These are phyloP conservation scores for Trichopoda pennipes DNA, from an alignment of 2,888 invertebrate genomes.

Conservation along the genomic window DNA sequence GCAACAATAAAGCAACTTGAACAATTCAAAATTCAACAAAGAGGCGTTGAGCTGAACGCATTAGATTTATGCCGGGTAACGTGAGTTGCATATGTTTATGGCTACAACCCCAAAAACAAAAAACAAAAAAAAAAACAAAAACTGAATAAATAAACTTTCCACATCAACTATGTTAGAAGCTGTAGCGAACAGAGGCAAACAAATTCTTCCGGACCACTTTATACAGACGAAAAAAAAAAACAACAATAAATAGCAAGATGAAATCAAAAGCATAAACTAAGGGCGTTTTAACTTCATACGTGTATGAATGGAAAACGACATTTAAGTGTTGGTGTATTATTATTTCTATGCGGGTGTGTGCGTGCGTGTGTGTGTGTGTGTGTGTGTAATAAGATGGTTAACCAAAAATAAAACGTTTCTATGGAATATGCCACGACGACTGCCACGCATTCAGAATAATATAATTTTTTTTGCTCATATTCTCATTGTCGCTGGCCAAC, in stretches of 20 bases:
- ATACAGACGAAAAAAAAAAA: slow-evolving; percentile 15
- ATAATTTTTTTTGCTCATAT: slow-evolving; percentile 15
- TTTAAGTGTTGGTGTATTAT: background rate
- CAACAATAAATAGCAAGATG: slow-evolving; percentile 34
- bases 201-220: slow-evolving; percentile 66
- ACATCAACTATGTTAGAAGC: slow-evolving; percentile 42
- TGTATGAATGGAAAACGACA: slow-evolving; percentile 5
- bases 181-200: slow-evolving; percentile 67
- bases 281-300: slow-evolving; percentile 69
- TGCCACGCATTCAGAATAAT: slow-evolving; percentile 58
- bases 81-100: slow-evolving; percentile 80
- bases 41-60: slow-evolving; percentile 76
- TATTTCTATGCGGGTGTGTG: no score
- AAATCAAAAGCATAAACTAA: slow-evolving; percentile 78
- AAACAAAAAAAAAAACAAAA: slow-evolving; percentile 25
- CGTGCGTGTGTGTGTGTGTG: no score
- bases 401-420: slow-evolving; percentile 67
- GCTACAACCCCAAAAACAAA: slow-evolving; percentile 61
- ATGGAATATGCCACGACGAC: slow-evolving; percentile 42
- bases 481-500: slow-evolving; percentile 34
- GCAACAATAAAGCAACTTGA: slow-evolving; percentile 63
- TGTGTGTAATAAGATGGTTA: slow-evolving; percentile 47
- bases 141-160: slow-evolving; percentile 32
- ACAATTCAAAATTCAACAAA: slow-evolving; percentile 60
- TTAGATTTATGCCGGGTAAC: slow-evolving; percentile 79